Evolutionary conservation across 2,797 vertebrate species (phyloP), one percentile per base, ranked within the genome.

Genomic region (Rhinogobio ventralis): DNA sequence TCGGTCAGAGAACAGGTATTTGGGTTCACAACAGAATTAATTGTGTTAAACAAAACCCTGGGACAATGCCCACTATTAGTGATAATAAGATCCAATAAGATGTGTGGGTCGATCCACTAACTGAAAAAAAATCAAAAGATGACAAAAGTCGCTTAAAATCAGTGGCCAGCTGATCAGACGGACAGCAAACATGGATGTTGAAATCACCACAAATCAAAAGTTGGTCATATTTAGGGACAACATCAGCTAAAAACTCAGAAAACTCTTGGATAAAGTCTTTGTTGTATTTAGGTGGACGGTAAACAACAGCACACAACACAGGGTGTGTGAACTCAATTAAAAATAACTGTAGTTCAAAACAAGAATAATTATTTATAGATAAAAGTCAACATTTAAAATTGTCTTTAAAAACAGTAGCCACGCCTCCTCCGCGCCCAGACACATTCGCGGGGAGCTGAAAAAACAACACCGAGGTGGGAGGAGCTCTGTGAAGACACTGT

Each of bases 171-270:
- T 53, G 72, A 51, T 74, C 30, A 74, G 9, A 53, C 1, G 25
- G 72, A 74, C 72, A 33, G 51, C 46, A 74, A 30, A 74, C 46
- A 53, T 74, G 46, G 25, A 74, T 74, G 45, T 49, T 74, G 17
- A 73, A 73, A 46, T 73, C 23, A 15, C 39, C 71, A 74, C 71
- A 74, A 46, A 74, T 74, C 71, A 74, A 11, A 5, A 51, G 23
- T 46, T 30, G 51, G 13, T 57, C 51, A 76, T 23, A 57, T 57
- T 71, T 71, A 25, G 79, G 67, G 14, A 39, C 28, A 53, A 81
- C 39, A 39, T 39, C 28, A 53, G 20, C 49, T n/a, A 51, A 28
- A 11, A 53, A 20, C 19, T 33, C 33, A 4, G 33, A 33, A 33
- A 33, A 36, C 33, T 36, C 33, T 36, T 36, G 33, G 33, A 4